Conservation (phyloP, 35 echinoderm and acorn worm genomes). For the Strongylocentrotus purpuratus region DNA sequence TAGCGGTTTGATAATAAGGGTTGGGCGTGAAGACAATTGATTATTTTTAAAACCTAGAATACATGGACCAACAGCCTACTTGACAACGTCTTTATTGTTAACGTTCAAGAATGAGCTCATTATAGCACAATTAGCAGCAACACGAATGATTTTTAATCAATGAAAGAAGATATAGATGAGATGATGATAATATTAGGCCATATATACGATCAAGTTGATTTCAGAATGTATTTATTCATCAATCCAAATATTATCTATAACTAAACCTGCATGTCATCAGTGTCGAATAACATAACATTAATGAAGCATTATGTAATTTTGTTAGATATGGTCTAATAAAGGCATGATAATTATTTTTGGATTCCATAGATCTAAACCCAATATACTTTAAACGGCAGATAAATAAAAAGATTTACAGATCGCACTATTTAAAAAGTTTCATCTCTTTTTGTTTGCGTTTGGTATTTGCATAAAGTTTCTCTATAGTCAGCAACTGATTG, state of each 20-base stretch:
- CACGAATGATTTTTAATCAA: not conserved
- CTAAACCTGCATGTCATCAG: too few relatives aligned
- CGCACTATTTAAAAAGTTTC: not conserved
- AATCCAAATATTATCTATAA: too few relatives aligned
- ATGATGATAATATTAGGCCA: not conserved
- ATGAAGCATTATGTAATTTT: too few relatives aligned
- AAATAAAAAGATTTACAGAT: not conserved
- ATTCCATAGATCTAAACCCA: not conserved
- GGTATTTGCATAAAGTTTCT: not conserved
- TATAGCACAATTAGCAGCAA: not conserved
- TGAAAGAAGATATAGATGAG: not conserved
- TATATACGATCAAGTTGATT: not conserved
- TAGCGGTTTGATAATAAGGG: not conserved
- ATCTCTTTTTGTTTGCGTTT: not conserved
- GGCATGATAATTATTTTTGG: not conserved
- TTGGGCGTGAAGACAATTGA: slow-evolving; percentile 14
- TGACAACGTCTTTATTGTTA: not conserved
- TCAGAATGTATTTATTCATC: too few relatives aligned
- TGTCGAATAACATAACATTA: too few relatives aligned
- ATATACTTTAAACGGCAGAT: not conserved
- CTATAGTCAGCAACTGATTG: too few relatives aligned
- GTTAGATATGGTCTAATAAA: too few relatives aligned
- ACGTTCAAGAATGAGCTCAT: not conserved
- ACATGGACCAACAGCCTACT: not conserved
- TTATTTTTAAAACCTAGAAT: not conserved